These are phyloP conservation scores for Hipparchia semele DNA, from an alignment of 2,888 invertebrate species.

Conservation along the genomic window DNA sequence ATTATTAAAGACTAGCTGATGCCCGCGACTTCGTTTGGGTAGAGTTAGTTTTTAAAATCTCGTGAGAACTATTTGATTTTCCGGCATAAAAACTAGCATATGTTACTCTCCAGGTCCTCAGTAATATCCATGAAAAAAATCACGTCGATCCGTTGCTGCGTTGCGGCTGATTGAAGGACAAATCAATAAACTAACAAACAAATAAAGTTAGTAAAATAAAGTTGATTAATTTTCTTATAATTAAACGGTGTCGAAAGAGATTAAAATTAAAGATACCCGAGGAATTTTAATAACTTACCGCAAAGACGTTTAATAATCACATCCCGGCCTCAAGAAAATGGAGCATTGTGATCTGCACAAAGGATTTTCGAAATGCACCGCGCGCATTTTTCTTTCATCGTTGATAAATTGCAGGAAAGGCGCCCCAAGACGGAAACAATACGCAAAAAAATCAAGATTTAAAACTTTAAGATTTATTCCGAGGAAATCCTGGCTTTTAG, in stretches of 20 bases:
- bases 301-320: constrained; percentile 36
- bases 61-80: too few species aligned
- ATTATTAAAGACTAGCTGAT: too few species aligned
- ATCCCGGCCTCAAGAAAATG: constrained; percentile 32
- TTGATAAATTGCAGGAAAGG: constrained; percentile 45
- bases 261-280: constrained; percentile 16
- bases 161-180: too few species aligned
- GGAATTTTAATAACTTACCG: constrained; percentile 34
- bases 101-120: too few species aligned
- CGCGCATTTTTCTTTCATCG: constrained; percentile 41
- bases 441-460: constrained; percentile 40
- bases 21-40: too few species aligned
- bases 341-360: constrained; percentile 41
- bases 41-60: too few species aligned
- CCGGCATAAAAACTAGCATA: too few species aligned
- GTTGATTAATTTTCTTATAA: not conserved
- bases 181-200: too few species aligned
- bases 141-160: too few species aligned
- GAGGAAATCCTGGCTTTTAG: constrained; percentile 9
- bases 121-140: too few species aligned
- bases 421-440: constrained; percentile 42
- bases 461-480: constrained; percentile 43
- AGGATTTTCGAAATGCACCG: constrained; percentile 44
- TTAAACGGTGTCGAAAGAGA: not conserved
- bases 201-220: too few species aligned